phyloP scores from a whole-genome alignment of 1,140 invertebrate genomes.

The Cydia pomonella region DNA sequence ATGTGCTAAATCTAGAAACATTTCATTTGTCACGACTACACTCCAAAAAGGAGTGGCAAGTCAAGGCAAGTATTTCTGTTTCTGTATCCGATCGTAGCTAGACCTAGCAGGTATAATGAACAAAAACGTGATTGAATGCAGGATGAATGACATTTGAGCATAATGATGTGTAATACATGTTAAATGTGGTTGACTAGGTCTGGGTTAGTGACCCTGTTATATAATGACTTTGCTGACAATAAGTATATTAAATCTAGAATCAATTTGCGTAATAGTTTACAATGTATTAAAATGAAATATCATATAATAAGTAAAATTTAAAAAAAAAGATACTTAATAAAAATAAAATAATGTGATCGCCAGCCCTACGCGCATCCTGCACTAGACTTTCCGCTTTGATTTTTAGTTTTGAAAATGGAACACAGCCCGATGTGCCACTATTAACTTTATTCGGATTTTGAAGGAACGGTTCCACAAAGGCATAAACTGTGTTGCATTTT shows the following conservation, averaged over 20 bases:
- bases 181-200: neutral
- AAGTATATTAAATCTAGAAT: neutral
- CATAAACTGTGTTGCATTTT: neutral
- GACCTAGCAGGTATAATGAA: neutral
- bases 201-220: neutral
- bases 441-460: slow-evolving; percentile 8
- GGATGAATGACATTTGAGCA: neutral
- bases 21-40: no score
- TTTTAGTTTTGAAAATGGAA: slow-evolving; percentile 22
- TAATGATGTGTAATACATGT: neutral
- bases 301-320: no score
- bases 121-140: neutral
- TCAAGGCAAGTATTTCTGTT: neutral
- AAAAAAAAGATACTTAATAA: neutral
- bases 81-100: neutral
- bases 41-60: no score
- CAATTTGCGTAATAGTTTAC: neutral
- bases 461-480: neutral
- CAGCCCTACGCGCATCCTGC: slow-evolving; percentile 12
- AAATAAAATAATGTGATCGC: neutral
- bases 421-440: neutral
- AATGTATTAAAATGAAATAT: no score
- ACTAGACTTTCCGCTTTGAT: slow-evolving; percentile 16
- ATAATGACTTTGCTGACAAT: neutral
- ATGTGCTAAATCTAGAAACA: no score